Percentiles rank a stretch among this genome's conserved stretches.
Conservation (phyloP, 2,113 vertebrate species). For the Apteryx mantelli region DNA sequence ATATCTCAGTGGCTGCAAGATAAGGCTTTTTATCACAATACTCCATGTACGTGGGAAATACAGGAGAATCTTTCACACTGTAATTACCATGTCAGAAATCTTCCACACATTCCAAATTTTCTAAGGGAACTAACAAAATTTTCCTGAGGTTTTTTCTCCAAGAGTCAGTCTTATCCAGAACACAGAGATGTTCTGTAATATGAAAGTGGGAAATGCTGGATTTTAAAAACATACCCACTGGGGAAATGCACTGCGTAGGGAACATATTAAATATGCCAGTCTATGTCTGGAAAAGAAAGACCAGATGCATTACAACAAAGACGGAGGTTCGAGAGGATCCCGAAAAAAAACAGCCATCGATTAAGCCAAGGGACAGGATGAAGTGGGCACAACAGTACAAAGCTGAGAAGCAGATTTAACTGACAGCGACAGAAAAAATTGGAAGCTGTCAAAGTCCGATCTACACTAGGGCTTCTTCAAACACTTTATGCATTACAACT, state of each 20-base stretch:
- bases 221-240: constrained; percentile 7
- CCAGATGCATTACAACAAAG: constrained; percentile 39
- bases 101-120: constrained; percentile 2
- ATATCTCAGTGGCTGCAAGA: not conserved
- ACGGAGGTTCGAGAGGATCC: constrained; percentile 61
- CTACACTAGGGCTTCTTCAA: constrained; percentile 29
- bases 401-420: constrained; percentile 55
- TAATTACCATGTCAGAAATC: not conserved
- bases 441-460: constrained; percentile 40
- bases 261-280: constrained; percentile 24
- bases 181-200: not conserved
- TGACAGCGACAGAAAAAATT: constrained; percentile 44
- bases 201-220: not conserved
- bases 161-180: not conserved
- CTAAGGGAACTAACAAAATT: not conserved
- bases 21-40: not conserved
- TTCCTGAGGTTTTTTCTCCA: not conserved
- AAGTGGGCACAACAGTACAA: constrained; percentile 54
- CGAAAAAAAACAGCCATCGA: constrained; percentile 26
- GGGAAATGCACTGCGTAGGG: not conserved
- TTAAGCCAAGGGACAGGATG: constrained; percentile 59
- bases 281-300: constrained; percentile 61
- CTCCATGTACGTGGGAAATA: not conserved
- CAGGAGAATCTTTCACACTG: not conserved
- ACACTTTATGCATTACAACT: not conserved